Percentiles rank a stretch among this genome's conserved stretches.
phyloP scores from a whole-genome alignment of 2,797 vertebrate species.

The Microctenopoma stevenorrisi region DNA sequence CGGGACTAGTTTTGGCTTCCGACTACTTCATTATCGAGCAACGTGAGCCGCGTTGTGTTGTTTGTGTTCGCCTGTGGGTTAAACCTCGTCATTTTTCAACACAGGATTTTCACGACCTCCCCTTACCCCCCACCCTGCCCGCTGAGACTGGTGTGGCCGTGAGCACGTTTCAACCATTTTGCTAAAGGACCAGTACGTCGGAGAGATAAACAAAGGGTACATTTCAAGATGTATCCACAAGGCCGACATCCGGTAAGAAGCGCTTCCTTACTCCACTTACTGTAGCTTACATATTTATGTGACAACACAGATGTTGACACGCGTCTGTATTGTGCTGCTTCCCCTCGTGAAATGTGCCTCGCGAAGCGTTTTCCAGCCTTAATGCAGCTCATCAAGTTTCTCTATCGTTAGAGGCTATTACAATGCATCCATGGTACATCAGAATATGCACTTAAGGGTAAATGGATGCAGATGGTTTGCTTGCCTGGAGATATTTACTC shows the following conservation, averaged over 20 bases:
- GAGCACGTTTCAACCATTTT: conserved; percentile 71
- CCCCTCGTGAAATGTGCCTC: conserved; percentile 23
- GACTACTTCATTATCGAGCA: conserved; percentile 32
- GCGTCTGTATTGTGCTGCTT: conserved; percentile 34
- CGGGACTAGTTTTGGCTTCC: conserved; percentile 23
- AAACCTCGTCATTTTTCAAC: conserved; percentile 73
- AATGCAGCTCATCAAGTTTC: conserved; percentile 46
- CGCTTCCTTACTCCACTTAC: conserved; percentile 61
- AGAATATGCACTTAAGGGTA: conserved; percentile 53
- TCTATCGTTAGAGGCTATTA: conserved; percentile 30
- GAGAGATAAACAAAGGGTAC: conserved; percentile 82
- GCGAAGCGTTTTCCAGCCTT: conserved; percentile 22
- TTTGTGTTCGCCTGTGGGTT: conserved; percentile 49
- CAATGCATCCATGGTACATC: conserved; percentile 48
- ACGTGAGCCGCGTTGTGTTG: conserved; percentile 1
- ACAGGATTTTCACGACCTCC: conserved; percentile 67
- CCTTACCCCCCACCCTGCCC: conserved; percentile 30
- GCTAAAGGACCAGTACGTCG: conserved; percentile 73
- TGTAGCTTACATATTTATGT: conserved; percentile 48
- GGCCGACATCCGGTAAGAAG: conserved; percentile 92
- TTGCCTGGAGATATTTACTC: conserved; percentile 63
- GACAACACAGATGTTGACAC: conserved; percentile 47
- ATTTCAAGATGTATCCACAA: conserved; percentile 90
- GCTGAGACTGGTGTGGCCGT: conserved; percentile 69
- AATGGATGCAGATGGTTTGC: conserved; percentile 63